Evolutionary conservation across 2,888 invertebrate species (phyloP).

Genomic region (Xestia ashworthii): DNA sequence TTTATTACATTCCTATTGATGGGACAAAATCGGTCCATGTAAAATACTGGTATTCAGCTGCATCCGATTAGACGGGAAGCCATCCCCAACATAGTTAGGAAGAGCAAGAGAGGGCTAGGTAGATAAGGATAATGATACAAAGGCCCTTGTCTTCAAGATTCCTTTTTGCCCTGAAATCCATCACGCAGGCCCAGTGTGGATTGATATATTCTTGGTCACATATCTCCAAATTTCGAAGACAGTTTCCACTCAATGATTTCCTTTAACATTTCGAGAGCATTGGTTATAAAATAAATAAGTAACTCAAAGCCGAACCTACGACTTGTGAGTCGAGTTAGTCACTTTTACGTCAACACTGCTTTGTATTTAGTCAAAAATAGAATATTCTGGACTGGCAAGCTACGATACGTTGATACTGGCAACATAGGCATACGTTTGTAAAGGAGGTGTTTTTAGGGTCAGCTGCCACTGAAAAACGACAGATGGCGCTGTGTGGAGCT

Average conservation of each 20-base stretch:
- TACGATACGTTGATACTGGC: background rate
- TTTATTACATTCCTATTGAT: background rate
- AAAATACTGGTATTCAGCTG: background rate
- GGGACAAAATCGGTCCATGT: background rate
- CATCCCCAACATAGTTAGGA: background rate
- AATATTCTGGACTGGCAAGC: background rate
- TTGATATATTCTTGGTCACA: background rate
- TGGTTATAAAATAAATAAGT: background rate
- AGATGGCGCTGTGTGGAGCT: too few relatives aligned
- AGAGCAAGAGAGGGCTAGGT: background rate
- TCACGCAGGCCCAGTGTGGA: background rate
- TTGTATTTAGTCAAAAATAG: too few relatives aligned
- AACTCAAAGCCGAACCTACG: background rate
- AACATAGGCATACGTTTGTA: background rate
- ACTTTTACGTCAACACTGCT: background rate
- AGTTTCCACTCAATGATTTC: background rate
- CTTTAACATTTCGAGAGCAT: background rate
- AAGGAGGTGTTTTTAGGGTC: too few relatives aligned
- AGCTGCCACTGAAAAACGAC: too few relatives aligned
- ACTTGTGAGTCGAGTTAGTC: background rate
- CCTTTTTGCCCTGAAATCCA: background rate
- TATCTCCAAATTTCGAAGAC: background rate
- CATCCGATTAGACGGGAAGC: background rate
- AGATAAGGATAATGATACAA: background rate
- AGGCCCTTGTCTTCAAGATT: background rate